Base-by-base conservation (phyloP, 2,888 invertebrate species). In the Corythucha ciliata region DNA sequence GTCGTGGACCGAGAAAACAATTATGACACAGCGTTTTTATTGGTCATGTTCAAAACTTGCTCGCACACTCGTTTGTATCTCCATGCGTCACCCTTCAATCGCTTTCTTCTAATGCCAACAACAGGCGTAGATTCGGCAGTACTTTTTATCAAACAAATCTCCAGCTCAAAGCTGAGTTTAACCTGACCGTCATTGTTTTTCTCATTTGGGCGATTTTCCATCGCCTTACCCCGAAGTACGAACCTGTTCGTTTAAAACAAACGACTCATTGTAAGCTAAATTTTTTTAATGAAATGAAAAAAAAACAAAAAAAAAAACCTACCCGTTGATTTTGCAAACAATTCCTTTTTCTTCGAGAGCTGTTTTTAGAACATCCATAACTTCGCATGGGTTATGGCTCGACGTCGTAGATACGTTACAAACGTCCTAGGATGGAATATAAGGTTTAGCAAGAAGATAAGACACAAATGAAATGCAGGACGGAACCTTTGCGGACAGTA, bases 31-130 rank as follows among this genome's bases (percentile, higher is more conserved):
- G n/a, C n/a, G n/a, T n/a, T n/a, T 41, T 49, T 49, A 25, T 41
- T 41, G 4, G 53, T 56, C n/a, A 56, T 37, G 32, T 56, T 54
- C 22, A 79, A 66, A 22, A 85, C 76, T 65, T 83, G 78, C 67
- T 85, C 83, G 65, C 83, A 83, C 26, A 84, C 77, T 58, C 75
- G 77, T 66, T 86, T 86, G 68, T 87, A 87, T 58, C 80, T 77
- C 83, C 86, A 86, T 1, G 81, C 78, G 64, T 86, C 82, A 1
- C 86, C 85, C 64, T 79, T 80, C 36, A 85, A 73, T 27, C 86
- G 70, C 64, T 84, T 85, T 51, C 85, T 72, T 48, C 79, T 72
- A 50, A 86, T 78, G 24, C 83, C 84, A 4, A 78, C 75, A 7
- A 67, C 41, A 5, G 52, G 27, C 10, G 45, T 29, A 27, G 37